A percentile compares a stretch with the other conserved stretches of the same genome.
Conservation (phyloP, 2,888 invertebrate genomes). For the Drosophila helvetica region DNA sequence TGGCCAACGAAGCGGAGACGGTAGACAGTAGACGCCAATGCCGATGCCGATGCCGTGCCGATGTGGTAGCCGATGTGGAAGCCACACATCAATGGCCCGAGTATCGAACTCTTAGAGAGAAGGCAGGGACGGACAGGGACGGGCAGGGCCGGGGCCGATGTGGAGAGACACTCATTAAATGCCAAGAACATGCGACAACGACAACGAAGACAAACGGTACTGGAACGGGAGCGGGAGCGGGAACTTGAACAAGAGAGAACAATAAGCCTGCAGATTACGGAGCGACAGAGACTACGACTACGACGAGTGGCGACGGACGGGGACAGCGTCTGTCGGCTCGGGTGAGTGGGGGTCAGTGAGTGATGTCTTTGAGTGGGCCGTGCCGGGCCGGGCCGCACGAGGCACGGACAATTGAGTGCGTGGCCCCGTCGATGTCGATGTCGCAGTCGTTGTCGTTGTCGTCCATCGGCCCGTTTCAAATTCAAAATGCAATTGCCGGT, state of each 20-base stretch:
- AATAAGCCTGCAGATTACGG: constrained; percentile 26
- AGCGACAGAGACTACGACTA: not conserved
- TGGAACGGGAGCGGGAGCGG: constrained; percentile 11
- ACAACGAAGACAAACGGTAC: constrained; percentile 6
- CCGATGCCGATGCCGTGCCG: constrained; percentile 6
- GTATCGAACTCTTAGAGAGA: constrained; percentile 31
- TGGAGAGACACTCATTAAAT: constrained; percentile 48
- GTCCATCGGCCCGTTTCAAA: constrained; percentile 63
- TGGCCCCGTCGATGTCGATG: constrained; percentile 10
- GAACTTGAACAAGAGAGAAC: constrained; percentile 20
- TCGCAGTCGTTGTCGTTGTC: constrained; percentile 17
- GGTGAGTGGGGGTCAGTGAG: constrained; percentile 7
- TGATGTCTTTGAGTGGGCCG: constrained; percentile 34
- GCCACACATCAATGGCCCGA: constrained; percentile 56
- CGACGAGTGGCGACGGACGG: not conserved
- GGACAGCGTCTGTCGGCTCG: constrained; percentile 2
- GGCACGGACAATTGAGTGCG: constrained; percentile 10
- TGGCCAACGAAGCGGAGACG: constrained; percentile 39
- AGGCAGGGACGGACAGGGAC: too few species aligned
- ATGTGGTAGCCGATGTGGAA: constrained; percentile 9
- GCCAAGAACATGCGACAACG: constrained; percentile 49
- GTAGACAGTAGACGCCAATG: constrained; percentile 5
- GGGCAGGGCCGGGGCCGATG: too few species aligned
- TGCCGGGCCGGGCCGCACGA: constrained; percentile 21
- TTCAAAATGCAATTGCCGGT: constrained; percentile 68